phyloP scores from a whole-genome alignment of 2,113 vertebrate genomes.

The Rhinichthys klamathensis region DNA sequence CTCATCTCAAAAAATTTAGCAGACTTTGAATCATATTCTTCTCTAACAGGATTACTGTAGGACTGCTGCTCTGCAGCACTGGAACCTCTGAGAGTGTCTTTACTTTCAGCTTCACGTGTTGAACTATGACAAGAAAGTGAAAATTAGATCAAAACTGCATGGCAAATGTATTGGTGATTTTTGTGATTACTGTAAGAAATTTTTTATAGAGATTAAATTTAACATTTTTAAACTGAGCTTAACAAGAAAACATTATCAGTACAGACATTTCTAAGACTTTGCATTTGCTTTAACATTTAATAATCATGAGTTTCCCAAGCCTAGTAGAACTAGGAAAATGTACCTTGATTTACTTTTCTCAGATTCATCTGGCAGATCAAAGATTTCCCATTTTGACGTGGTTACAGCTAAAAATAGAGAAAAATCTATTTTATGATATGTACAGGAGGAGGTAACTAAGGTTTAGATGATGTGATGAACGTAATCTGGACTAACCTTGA shows the following conservation, averaged over 20 bases:
- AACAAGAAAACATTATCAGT: too few species aligned
- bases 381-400: conserved; percentile 96
- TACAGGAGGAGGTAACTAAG: neutral
- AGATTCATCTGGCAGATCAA: conserved; percentile 92
- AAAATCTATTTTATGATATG: neutral
- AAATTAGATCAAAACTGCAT: neutral
- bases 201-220: neutral
- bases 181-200: neutral
- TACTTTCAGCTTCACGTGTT: conserved; percentile 37
- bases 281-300: neutral
- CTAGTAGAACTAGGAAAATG: neutral
- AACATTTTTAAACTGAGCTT: too few species aligned
- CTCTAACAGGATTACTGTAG: conserved; percentile 87
- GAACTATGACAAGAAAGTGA: conserved; percentile 1
- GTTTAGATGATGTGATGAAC: neutral
- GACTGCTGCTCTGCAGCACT: conserved; percentile 86
- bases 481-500: conserved; percentile 81
- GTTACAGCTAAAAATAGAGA: conserved; percentile 84
- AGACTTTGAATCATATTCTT: conserved; percentile 87
- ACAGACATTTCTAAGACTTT: neutral
- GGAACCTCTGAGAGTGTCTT: conserved; percentile 84
- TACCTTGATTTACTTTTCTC: conserved; percentile 82
- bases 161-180: neutral
- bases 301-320: neutral
- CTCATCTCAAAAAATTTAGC: conserved; percentile 93